These are phyloP conservation scores for Aix galericulata DNA, from an alignment of 2,113 vertebrate species.

Conservation along the genomic window DNA sequence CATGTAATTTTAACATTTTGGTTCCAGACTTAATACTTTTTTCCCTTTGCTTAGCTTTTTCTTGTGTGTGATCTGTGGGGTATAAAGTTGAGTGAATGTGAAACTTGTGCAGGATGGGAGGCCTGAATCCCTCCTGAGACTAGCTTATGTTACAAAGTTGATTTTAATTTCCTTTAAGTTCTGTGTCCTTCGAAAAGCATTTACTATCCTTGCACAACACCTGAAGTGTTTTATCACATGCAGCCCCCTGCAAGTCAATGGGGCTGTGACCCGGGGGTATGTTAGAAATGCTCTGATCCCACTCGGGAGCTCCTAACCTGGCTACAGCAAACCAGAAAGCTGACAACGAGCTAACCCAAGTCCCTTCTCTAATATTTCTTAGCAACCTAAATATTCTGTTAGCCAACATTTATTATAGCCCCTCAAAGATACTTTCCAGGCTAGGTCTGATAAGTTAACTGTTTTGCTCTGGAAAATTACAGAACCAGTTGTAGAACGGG, in stretches of 20 bases:
- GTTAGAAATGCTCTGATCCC: not conserved
- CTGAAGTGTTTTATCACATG: slow-evolving; percentile 37
- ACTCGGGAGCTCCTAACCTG: not conserved
- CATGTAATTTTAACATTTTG: not conserved
- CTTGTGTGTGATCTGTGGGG: not conserved
- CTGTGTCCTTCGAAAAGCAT: not conserved
- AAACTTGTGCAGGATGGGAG: not conserved
- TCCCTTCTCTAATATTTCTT: slow-evolving; percentile 27
- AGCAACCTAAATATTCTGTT: slow-evolving; percentile 2
- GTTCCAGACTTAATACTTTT: not conserved
- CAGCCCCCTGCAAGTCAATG: not conserved
- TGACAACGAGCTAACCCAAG: not conserved
- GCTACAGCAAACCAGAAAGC: slow-evolving; percentile 2
- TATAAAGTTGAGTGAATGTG: not conserved
- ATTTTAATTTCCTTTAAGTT: slow-evolving; percentile 59
- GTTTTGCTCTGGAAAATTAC: not conserved
- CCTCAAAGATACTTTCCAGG: slow-evolving; percentile 34
- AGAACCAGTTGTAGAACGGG: not conserved
- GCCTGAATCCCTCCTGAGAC: not conserved
- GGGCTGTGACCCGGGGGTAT: not conserved
- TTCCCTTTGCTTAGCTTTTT: not conserved
- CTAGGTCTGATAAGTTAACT: not conserved
- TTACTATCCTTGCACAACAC: slow-evolving; percentile 2
- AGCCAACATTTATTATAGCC: slow-evolving; percentile 11
- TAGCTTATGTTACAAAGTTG: slow-evolving; percentile 38